Evolutionary conservation across 2,888 invertebrate species (phyloP).

Genomic region (Trichopoda pennipes): DNA sequence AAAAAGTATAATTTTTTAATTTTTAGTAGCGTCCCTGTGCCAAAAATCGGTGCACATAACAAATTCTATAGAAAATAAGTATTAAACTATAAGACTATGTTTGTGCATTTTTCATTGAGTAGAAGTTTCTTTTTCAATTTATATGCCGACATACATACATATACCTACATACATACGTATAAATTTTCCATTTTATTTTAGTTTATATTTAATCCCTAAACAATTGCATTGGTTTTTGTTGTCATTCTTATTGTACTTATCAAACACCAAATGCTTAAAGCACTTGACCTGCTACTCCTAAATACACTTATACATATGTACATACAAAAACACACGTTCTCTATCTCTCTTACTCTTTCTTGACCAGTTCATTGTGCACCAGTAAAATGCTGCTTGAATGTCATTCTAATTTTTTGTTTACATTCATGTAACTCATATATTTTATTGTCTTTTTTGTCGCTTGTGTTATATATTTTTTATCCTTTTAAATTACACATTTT

Average conservation of each 20-base stretch:
- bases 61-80: too few relatives aligned
- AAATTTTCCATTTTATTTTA: constrained; percentile 37
- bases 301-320: not conserved
- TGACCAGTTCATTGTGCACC: constrained; percentile 19
- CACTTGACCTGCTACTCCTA: constrained; percentile 34
- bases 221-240: constrained; percentile 44
- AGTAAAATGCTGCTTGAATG: constrained; percentile 19
- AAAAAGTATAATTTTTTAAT: too few relatives aligned
- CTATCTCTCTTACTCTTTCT: not conserved
- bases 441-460: constrained; percentile 30
- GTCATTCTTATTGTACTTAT: constrained; percentile 31
- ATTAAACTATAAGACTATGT: too few relatives aligned
- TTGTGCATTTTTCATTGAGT: too few relatives aligned
- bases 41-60: too few relatives aligned
- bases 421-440: constrained; percentile 18
- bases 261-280: constrained; percentile 33
- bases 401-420: constrained; percentile 1
- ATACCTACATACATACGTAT: not conserved
- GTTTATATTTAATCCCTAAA: constrained; percentile 34
- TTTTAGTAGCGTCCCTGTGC: too few relatives aligned
- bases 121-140: not conserved
- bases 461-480: not conserved
- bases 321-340: not conserved
- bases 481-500: constrained; percentile 39
- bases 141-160: too few relatives aligned